phyloP scores from a whole-genome alignment of 2,113 vertebrate genomes.

The Microtus montanus region DNA sequence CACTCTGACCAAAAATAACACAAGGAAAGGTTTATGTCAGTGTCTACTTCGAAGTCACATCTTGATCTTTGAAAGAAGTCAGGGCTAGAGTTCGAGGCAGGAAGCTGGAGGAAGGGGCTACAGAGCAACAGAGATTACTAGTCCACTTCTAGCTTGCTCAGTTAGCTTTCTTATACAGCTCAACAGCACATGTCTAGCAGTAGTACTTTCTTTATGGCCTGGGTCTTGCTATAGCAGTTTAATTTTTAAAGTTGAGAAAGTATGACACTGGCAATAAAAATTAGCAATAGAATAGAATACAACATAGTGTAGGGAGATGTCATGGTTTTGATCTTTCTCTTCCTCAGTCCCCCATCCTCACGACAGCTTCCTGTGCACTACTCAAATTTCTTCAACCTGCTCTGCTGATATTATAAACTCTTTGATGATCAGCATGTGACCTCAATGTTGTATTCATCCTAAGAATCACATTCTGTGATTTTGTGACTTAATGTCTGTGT shows the following conservation, averaged over 20 bases:
- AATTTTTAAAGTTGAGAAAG: background rate
- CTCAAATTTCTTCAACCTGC: background rate
- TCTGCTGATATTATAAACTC: background rate
- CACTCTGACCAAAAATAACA: background rate
- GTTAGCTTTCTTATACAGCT: background rate
- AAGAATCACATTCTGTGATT: background rate
- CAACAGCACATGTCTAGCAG: background rate
- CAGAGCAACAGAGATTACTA: background rate
- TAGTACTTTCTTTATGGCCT: background rate
- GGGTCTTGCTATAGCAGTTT: background rate
- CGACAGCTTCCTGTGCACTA: background rate
- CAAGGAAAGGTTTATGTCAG: background rate
- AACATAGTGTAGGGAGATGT: background rate
- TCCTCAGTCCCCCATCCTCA: background rate
- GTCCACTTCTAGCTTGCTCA: background rate
- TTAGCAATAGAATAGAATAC: background rate
- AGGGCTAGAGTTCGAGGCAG: background rate
- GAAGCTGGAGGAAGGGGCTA: background rate
- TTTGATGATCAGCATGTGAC: background rate
- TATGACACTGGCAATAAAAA: background rate
- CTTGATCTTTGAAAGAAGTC: background rate
- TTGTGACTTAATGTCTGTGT: background rate
- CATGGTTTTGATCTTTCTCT: background rate
- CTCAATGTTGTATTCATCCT: background rate
- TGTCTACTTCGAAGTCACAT: background rate